A percentile compares a stretch with the other conserved stretches of the same genome.
Conservation (phyloP, 2,888 invertebrate genomes). For the Diploptera punctata region DNA sequence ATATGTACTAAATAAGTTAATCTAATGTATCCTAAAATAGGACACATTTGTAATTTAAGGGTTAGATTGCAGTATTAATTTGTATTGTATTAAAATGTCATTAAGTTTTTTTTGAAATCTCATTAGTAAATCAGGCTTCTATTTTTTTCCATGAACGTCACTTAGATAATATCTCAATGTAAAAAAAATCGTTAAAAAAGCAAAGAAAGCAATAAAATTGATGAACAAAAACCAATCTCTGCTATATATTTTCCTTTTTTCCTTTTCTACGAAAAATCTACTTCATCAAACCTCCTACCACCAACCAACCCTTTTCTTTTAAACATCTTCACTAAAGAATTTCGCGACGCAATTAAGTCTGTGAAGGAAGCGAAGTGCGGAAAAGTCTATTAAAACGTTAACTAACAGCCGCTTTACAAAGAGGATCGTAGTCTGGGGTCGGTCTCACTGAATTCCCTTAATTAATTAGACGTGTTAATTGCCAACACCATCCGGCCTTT, state of each 20-base stretch:
- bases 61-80: too few relatives aligned
- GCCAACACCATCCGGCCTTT: constrained; percentile 26
- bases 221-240: not conserved
- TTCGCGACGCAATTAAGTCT: constrained; percentile 34
- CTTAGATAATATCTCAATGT: too few relatives aligned
- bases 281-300: not conserved
- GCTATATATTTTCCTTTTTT: not conserved
- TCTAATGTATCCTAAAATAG: too few relatives aligned
- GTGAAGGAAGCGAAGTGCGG: not conserved
- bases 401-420: constrained; percentile 3
- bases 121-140: too few relatives aligned
- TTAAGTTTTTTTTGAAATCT: too few relatives aligned
- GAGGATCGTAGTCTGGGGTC: constrained; percentile 1
- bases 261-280: not conserved
- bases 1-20: too few relatives aligned
- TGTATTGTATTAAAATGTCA: too few relatives aligned
- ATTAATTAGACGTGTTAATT: constrained; percentile 44
- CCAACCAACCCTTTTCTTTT: not conserved
- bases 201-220: too few relatives aligned
- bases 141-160: too few relatives aligned
- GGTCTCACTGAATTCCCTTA: constrained; percentile 35
- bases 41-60: too few relatives aligned
- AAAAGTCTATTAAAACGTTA: constrained; percentile 28
- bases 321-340: constrained; percentile 33
- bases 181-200: too few relatives aligned